phyloP scores from a whole-genome alignment of 2,113 vertebrate species.

The Origma solitaria region DNA sequence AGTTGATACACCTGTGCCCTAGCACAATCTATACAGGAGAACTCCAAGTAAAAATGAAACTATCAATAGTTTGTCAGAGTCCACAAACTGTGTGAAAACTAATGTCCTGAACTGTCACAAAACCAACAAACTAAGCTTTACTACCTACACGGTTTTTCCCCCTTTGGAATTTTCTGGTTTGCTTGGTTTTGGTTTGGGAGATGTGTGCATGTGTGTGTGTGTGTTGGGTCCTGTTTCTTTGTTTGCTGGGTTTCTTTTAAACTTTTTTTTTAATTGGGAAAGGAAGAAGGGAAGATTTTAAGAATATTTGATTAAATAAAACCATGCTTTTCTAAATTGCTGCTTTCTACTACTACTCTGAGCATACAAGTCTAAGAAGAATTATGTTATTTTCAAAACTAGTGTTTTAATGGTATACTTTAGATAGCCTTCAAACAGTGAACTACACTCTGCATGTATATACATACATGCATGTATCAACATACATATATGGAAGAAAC shows the following conservation, averaged over 20 bases:
- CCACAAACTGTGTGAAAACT: not conserved
- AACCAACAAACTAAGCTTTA: not conserved
- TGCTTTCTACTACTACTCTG: not conserved
- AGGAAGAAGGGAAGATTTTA: not conserved
- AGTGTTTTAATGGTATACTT: not conserved
- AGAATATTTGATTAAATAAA: not conserved
- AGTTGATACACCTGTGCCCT: not conserved
- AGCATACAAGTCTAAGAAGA: accelerated
- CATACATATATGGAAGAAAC: not conserved
- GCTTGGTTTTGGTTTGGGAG: not conserved
- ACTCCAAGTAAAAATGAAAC: not conserved
- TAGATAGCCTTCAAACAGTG: not conserved
- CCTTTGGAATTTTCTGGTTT: not conserved
- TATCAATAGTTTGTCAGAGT: not conserved
- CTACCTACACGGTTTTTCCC: not conserved
- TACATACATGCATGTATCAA: accelerated
- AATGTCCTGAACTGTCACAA: not conserved
- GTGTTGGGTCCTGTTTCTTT: not conserved
- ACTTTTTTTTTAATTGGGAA: not conserved
- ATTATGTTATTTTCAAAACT: not conserved
- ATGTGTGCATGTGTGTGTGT: not conserved
- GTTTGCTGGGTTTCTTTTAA: not conserved
- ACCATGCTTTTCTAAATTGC: not conserved
- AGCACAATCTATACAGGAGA: not conserved
- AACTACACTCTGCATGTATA: not conserved